Conservation (phyloP, 2,113 vertebrate species). For the Apteryx owenii region DNA sequence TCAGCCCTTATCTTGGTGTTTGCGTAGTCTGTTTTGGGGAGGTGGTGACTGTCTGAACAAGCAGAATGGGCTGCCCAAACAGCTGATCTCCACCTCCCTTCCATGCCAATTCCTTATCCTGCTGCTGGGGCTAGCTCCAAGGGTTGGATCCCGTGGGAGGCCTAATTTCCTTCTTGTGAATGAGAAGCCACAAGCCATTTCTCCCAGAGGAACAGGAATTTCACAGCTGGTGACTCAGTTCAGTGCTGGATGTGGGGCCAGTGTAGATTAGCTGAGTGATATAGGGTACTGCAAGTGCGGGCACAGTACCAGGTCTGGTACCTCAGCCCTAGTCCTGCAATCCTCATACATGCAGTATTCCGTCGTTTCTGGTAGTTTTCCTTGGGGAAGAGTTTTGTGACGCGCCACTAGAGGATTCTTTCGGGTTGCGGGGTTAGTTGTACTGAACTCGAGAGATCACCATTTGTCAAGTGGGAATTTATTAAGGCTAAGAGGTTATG, state of each 20-base stretch:
- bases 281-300: too few species aligned
- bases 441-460: too few species aligned
- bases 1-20: too few species aligned
- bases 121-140: not conserved
- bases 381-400: not conserved
- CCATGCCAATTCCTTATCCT: not conserved
- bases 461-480: too few species aligned
- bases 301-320: too few species aligned
- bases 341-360: rapidly evolving
- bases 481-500: too few species aligned
- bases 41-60: too few species aligned
- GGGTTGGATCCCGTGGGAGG: not conserved
- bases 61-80: not conserved
- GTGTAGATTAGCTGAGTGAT: not conserved
- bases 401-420: too few species aligned
- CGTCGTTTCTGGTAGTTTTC: not conserved
- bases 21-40: too few species aligned
- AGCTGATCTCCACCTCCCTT: not conserved
- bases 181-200: not conserved
- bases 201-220: not conserved
- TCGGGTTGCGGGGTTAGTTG: too few species aligned
- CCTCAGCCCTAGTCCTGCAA: not conserved
- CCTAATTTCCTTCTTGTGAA: too few species aligned
- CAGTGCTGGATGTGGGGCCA: not conserved
- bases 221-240: rapidly evolving